Evolutionary conservation across 2,888 invertebrate genomes (phyloP).

Genomic region (Sepioteuthis lessoniana): DNA sequence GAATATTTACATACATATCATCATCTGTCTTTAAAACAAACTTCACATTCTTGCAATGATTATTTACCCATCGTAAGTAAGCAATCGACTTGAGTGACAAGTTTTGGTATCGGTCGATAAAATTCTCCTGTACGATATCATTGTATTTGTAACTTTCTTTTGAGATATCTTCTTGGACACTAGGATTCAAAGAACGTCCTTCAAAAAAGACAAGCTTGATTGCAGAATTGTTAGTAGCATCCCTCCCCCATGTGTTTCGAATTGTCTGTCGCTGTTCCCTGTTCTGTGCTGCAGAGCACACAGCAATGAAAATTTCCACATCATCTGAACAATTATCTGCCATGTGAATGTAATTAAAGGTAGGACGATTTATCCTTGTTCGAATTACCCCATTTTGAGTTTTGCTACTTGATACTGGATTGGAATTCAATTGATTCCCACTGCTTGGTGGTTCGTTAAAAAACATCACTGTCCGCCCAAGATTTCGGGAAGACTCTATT

Average conservation of each 20-base stretch:
- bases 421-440: background rate
- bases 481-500: background rate
- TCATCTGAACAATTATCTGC: conserved; percentile 52
- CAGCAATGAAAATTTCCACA: conserved; percentile 57
- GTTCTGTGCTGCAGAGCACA: conserved; percentile 65
- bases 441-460: background rate
- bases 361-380: conserved; percentile 55
- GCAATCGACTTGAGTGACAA: conserved; percentile 76
- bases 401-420: background rate
- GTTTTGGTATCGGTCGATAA: conserved; percentile 75
- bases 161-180: conserved; percentile 55
- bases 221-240: conserved; percentile 54
- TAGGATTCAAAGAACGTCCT: conserved; percentile 54
- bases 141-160: conserved; percentile 65
- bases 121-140: conserved; percentile 72
- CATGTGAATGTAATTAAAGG: conserved; percentile 55
- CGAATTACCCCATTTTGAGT: background rate
- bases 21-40: conserved; percentile 75
- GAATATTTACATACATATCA: conserved; percentile 63
- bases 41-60: conserved; percentile 71
- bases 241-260: conserved; percentile 71
- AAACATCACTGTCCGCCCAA: background rate
- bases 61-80: conserved; percentile 74
- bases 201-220: conserved; percentile 67
- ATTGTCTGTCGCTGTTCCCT: conserved; percentile 62